phyloP scores from a whole-genome alignment of 2,888 invertebrate species.

The Phortica okadai region DNA sequence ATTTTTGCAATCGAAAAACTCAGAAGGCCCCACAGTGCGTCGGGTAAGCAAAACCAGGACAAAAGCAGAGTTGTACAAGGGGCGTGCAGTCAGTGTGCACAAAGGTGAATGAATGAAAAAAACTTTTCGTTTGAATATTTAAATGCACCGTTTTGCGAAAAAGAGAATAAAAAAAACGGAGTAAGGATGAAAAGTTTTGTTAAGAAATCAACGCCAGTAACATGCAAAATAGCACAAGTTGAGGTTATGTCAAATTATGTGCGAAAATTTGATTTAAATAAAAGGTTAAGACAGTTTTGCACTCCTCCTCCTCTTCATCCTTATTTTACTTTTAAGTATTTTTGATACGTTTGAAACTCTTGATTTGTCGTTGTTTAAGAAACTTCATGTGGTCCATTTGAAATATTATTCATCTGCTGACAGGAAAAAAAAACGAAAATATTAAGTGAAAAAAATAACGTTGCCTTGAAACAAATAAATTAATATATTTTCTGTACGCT shows the following conservation, averaged over 20 bases:
- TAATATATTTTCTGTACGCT: constrained; percentile 5
- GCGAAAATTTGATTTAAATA: constrained; percentile 74
- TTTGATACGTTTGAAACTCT: too few species aligned
- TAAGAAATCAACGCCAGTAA: too few species aligned
- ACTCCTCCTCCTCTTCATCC: too few species aligned
- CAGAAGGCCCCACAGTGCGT: too few species aligned
- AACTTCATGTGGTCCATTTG: background rate
- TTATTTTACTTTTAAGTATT: too few species aligned
- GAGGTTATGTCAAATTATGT: constrained; percentile 47
- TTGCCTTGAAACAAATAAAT: constrained; percentile 47
- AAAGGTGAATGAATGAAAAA: constrained; percentile 40
- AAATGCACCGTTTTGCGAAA: constrained; percentile 54
- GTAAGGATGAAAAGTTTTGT: background rate
- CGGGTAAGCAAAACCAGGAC: constrained; percentile 46
- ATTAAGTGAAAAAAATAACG: background rate
- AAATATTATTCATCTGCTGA: background rate
- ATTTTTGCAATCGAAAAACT: too few species aligned
- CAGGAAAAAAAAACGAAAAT: background rate
- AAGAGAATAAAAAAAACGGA: background rate
- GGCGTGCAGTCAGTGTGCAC: background rate
- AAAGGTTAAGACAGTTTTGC: constrained; percentile 24
- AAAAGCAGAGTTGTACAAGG: constrained; percentile 23
- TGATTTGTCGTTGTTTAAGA: background rate
- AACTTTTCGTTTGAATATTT: constrained; percentile 67
- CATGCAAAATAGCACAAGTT: too few species aligned